Conservation (phyloP, 2,113 vertebrate species). For the Megalops atlanticus region DNA sequence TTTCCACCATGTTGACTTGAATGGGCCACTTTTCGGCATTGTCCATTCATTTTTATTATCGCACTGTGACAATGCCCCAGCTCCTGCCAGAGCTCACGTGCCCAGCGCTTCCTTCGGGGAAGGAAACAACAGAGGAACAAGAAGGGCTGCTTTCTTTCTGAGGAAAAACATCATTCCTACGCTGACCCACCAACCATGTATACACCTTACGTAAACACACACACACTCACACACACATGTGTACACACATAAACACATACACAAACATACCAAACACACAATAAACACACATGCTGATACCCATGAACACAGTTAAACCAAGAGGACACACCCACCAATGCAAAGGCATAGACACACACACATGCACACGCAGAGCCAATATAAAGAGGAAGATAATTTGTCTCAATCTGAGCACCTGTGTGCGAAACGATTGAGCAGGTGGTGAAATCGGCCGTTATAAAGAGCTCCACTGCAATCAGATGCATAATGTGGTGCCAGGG, state of each 20-base stretch:
- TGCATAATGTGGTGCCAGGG: background rate
- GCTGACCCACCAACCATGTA: no score
- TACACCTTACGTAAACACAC: background rate
- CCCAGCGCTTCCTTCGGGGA: conserved; percentile 39
- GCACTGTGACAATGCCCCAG: conserved; percentile 11
- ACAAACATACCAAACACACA: background rate
- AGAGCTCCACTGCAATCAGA: conserved; percentile 24
- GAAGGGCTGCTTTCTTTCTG: background rate
- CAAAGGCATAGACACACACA: background rate
- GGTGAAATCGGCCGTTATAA: background rate
- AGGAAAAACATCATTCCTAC: background rate
- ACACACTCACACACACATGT: background rate
- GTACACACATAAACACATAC: background rate
- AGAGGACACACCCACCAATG: no score
- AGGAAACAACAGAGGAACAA: conserved; percentile 22
- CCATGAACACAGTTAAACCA: conserved; percentile 7
- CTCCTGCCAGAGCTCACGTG: background rate
- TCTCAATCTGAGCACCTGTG: background rate
- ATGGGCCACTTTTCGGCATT: conserved; percentile 20
- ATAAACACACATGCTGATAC: no score
- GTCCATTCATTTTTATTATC: conserved; percentile 32
- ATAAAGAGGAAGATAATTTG: background rate
- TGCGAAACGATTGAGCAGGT: conserved; percentile 13
- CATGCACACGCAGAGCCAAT: background rate
- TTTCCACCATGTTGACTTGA: background rate